phyloP scores from a whole-genome alignment of 2,113 vertebrate genomes.

The Podilymbus podiceps region DNA sequence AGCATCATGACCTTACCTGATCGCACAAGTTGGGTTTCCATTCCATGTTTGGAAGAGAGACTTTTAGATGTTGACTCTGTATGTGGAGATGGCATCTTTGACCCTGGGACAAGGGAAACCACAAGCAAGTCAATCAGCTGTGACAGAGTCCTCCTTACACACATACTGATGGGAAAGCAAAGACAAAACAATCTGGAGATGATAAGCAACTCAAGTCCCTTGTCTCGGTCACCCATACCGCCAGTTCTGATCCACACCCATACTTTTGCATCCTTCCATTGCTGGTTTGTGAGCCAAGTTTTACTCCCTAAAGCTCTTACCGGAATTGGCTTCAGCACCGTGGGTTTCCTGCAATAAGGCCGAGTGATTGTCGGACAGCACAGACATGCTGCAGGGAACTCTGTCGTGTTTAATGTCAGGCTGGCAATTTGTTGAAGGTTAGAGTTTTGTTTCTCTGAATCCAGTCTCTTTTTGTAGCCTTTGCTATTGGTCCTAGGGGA shows the following conservation, averaged over 20 bases:
- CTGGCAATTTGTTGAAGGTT: not conserved
- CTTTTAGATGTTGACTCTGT: not conserved
- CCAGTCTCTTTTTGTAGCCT: not conserved
- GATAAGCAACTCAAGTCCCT: not conserved
- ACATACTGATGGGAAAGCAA: not conserved
- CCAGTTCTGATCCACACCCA: not conserved
- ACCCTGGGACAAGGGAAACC: constrained; percentile 10
- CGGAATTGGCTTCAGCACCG: not conserved
- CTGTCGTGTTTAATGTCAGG: not conserved
- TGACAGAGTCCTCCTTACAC: not conserved
- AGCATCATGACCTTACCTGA: constrained; percentile 23
- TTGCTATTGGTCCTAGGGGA: not conserved
- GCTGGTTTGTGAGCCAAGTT: not conserved
- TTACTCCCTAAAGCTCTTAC: constrained; percentile 13
- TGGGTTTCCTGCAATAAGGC: not conserved
- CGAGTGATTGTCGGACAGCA: not conserved
- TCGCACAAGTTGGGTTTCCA: not conserved
- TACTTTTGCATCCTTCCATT: not conserved
- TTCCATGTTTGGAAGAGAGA: not conserved
- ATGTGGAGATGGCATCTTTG: not conserved
- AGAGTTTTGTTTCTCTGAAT: not conserved
- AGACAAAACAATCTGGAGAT: not conserved
- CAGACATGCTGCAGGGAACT: not conserved
- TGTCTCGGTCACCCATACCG: not conserved
- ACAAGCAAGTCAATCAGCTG: not conserved